A percentile compares a stretch with the other conserved stretches of the same genome.
Evolutionary conservation across 2,113 vertebrate species (phyloP).

Genomic region (Progne subis): DNA sequence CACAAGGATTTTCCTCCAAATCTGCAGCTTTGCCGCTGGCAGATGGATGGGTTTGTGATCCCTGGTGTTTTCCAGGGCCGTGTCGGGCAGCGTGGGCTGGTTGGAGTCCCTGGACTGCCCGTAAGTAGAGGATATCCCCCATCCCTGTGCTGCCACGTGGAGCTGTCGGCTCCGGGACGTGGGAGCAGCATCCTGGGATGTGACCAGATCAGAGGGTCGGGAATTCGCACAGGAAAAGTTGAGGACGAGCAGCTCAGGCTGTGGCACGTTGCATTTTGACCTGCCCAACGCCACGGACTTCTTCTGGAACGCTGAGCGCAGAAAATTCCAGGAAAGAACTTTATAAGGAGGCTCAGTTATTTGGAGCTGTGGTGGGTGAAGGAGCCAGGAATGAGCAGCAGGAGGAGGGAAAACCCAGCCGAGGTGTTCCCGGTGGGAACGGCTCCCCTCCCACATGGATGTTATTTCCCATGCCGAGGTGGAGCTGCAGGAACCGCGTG

Average conservation of each 20-base stretch:
- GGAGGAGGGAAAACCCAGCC: not conserved
- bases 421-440: not conserved
- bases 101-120: slow-evolving; percentile 77
- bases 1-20: not conserved
- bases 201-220: rapidly evolving
- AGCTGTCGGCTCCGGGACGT: rapidly evolving
- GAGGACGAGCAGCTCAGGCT: not conserved
- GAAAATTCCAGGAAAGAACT: not conserved
- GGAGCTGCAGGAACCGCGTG: not conserved
- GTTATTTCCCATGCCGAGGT: not conserved
- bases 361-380: not conserved
- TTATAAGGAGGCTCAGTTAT: not conserved
- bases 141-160: not conserved
- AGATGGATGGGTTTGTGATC: not conserved
- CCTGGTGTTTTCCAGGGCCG: slow-evolving; percentile 75
- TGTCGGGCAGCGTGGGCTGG: slow-evolving; percentile 78
- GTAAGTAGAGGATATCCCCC: slow-evolving; percentile 67
- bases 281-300: not conserved
- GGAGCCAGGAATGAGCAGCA: not conserved
- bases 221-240: not conserved
- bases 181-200: not conserved
- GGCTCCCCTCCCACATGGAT: not conserved
- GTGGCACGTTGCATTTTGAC: not conserved
- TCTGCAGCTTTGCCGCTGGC: not conserved
- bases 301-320: rapidly evolving